phyloP scores from a whole-genome alignment of 2,888 invertebrate genomes.

The Hyppa rectilinea region DNA sequence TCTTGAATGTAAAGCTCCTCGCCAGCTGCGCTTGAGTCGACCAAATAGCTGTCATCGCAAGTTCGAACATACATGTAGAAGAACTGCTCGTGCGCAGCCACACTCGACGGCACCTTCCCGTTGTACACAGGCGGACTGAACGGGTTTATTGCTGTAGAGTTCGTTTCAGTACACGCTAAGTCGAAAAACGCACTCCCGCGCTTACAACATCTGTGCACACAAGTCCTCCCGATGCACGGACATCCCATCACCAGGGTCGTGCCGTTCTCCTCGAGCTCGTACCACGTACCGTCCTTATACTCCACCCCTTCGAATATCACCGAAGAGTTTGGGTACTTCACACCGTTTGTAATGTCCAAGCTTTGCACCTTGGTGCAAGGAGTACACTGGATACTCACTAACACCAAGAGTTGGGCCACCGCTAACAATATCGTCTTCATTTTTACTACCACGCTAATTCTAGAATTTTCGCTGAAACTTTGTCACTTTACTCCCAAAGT shows the following conservation, averaged over 20 bases:
- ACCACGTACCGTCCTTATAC: conserved; percentile 78
- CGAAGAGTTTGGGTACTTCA: conserved; percentile 75
- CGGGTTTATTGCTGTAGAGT: conserved; percentile 72
- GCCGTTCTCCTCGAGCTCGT: conserved; percentile 73
- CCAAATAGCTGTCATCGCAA: conserved; percentile 79
- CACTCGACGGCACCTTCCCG: conserved; percentile 70
- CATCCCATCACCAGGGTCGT: conserved; percentile 75
- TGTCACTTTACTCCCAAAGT: conserved; percentile 38
- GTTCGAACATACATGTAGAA: conserved; percentile 77
- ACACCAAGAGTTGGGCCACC: conserved; percentile 60
- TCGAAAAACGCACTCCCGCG: conserved; percentile 71
- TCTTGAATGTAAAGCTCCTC: conserved; percentile 83
- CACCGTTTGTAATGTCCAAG: conserved; percentile 80
- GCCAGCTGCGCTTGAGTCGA: conserved; percentile 69
- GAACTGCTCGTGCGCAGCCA: conserved; percentile 77
- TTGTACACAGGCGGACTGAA: conserved; percentile 82
- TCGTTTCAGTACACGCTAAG: conserved; percentile 71
- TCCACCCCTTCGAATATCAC: conserved; percentile 78
- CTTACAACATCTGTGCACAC: conserved; percentile 84
- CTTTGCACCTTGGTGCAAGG: conserved; percentile 80
- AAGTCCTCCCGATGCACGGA: conserved; percentile 81
- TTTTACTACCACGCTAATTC: conserved; percentile 52
- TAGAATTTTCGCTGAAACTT: conserved; percentile 45
- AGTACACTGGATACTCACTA: conserved; percentile 65
- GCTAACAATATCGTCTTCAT: conserved; percentile 72